Conservation (phyloP, 2,797 vertebrate genomes). For the Huso huso region DNA sequence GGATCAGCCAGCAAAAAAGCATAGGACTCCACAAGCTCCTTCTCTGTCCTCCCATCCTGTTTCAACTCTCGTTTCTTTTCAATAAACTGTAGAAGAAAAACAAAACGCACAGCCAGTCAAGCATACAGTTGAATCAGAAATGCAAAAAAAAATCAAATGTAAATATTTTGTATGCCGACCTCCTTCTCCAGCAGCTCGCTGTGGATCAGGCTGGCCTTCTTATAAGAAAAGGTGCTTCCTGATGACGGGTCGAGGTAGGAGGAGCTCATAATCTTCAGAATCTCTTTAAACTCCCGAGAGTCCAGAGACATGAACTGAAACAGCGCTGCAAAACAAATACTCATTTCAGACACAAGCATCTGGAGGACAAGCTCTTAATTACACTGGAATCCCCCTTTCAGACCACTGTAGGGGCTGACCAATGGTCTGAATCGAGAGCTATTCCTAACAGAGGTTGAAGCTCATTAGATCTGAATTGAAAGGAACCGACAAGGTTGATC, state of each 20-base stretch:
- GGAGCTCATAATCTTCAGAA: conserved; percentile 75
- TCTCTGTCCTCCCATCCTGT: conserved; percentile 76
- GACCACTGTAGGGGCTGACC: too few relatives aligned
- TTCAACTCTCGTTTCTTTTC: conserved; percentile 90
- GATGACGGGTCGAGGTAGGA: conserved; percentile 75
- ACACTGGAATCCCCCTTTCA: too few relatives aligned
- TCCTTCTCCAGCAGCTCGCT: conserved; percentile 73
- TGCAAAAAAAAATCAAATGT: not conserved
- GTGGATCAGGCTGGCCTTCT: conserved; percentile 74
- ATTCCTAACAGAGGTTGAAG: too few relatives aligned
- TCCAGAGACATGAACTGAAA: conserved; percentile 67
- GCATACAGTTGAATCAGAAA: not conserved
- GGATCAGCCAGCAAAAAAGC: conserved; percentile 85
- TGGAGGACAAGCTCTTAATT: too few relatives aligned
- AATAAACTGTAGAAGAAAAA: conserved; percentile 66
- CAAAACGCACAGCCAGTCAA: not conserved
- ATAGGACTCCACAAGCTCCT: conserved; percentile 81
- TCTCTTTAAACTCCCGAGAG: conserved; percentile 82
- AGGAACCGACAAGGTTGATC: too few relatives aligned
- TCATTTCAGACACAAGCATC: too few relatives aligned
- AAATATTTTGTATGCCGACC: conserved; percentile 23
- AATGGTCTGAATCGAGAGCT: too few relatives aligned
- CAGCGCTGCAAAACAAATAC: conserved; percentile 53
- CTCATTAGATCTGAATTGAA: too few relatives aligned
- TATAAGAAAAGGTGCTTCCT: conserved; percentile 67